Conservation (phyloP, 2,113 vertebrate species). For the Cryptoleucopteryx plumbea region DNA sequence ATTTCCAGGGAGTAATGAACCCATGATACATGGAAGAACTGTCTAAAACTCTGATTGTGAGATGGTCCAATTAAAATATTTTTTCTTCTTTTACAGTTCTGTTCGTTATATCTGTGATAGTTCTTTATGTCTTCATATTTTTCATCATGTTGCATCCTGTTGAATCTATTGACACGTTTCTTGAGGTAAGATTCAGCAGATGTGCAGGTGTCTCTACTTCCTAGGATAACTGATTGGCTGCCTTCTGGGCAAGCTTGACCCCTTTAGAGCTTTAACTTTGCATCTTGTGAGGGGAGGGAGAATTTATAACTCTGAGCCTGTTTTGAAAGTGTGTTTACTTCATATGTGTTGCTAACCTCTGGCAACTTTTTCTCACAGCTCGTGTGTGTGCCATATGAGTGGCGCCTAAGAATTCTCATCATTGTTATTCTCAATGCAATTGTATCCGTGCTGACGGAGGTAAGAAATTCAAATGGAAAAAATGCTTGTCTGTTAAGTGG, state of each 20-base stretch:
- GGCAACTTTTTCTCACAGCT: constrained; percentile 74
- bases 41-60: neutral
- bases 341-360: neutral
- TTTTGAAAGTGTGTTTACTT: neutral
- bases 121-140: constrained; percentile 77
- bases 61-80: neutral
- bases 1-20: neutral
- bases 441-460: constrained; percentile 85
- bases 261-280: neutral
- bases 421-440: constrained; percentile 82
- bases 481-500: neutral
- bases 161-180: constrained; percentile 73
- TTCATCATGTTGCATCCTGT: constrained; percentile 89
- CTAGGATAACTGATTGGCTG: neutral
- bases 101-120: constrained; percentile 72
- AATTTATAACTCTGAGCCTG: neutral
- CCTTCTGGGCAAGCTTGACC: neutral
- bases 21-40: neutral
- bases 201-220: neutral
- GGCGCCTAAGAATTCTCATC: constrained; percentile 83
- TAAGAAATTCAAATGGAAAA: constrained; percentile 69
- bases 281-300: neutral
- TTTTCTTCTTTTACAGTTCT: constrained; percentile 68
- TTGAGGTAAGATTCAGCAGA: constrained; percentile 79
- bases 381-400: constrained; percentile 87